phyloP scores from a whole-genome alignment of 2,113 vertebrate species.

The Rallus limicola region DNA sequence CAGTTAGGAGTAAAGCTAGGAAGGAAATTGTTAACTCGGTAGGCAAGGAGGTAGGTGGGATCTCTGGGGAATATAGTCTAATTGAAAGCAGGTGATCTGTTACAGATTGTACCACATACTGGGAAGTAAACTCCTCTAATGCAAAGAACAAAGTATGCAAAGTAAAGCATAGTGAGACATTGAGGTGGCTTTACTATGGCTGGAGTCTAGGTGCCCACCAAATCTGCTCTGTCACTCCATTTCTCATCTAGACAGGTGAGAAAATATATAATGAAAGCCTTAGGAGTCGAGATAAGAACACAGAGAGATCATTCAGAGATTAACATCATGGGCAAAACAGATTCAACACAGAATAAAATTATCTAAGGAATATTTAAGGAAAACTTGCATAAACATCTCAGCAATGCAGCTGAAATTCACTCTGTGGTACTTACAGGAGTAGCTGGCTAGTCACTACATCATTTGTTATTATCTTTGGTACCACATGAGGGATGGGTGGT shows the following conservation, averaged over 20 bases:
- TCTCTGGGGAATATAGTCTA: background rate
- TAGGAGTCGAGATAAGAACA: too few relatives aligned
- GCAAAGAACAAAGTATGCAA: background rate
- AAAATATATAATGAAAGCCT: too few relatives aligned
- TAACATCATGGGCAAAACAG: too few relatives aligned
- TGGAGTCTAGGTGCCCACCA: too few relatives aligned
- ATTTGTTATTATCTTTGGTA: background rate
- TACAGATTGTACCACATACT: background rate
- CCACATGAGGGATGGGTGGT: background rate
- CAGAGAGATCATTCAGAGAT: too few relatives aligned
- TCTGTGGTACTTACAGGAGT: background rate
- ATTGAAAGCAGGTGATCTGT: background rate
- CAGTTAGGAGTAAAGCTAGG: background rate
- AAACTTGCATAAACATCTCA: background rate
- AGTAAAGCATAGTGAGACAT: background rate
- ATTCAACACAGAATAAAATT: too few relatives aligned
- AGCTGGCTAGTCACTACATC: background rate
- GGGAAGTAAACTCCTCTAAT: background rate
- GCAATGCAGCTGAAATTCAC: background rate
- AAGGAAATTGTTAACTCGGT: background rate
- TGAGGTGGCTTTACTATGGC: too few relatives aligned
- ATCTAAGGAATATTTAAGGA: background rate
- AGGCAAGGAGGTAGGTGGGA: background rate
- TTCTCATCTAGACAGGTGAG: too few relatives aligned
- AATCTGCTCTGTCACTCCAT: too few relatives aligned